Evolutionary conservation across 2,113 vertebrate species (phyloP).

Genomic region (Coracopsis vasa): DNA sequence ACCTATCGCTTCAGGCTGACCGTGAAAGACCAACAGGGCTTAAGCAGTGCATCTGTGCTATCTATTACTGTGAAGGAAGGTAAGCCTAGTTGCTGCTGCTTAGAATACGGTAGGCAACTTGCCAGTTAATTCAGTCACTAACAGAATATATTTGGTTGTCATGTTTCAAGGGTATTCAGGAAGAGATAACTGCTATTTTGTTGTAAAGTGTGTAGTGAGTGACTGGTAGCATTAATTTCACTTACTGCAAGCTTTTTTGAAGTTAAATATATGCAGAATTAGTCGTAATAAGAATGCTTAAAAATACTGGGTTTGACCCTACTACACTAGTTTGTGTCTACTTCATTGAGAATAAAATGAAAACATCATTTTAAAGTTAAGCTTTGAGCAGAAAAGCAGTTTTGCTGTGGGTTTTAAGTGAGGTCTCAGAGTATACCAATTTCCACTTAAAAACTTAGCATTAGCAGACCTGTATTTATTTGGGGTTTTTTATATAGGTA

Average conservation of each 20-base stretch:
- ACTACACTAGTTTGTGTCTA: background rate
- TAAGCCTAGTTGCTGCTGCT: constrained; percentile 39
- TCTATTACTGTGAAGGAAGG: constrained; percentile 81
- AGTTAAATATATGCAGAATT: background rate
- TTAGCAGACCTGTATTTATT: background rate
- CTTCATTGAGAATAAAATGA: background rate
- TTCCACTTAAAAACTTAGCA: background rate
- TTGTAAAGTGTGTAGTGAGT: background rate
- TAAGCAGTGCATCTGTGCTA: constrained; percentile 75
- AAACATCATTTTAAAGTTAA: background rate
- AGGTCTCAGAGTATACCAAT: background rate
- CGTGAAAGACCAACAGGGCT: constrained; percentile 82
- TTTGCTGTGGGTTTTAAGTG: background rate
- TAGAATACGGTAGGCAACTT: background rate
- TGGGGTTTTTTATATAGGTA: background rate
- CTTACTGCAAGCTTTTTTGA: background rate
- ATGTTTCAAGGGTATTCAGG: background rate
- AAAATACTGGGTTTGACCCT: background rate
- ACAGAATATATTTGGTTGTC: background rate
- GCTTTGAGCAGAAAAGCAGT: background rate
- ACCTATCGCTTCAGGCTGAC: constrained; percentile 84
- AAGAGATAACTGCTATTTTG: background rate
- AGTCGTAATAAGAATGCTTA: background rate
- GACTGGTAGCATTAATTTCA: background rate
- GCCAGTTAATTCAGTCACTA: background rate